Base-by-base conservation (phyloP, 2,888 invertebrate species). In the Hirtodrosophila cameraria region DNA sequence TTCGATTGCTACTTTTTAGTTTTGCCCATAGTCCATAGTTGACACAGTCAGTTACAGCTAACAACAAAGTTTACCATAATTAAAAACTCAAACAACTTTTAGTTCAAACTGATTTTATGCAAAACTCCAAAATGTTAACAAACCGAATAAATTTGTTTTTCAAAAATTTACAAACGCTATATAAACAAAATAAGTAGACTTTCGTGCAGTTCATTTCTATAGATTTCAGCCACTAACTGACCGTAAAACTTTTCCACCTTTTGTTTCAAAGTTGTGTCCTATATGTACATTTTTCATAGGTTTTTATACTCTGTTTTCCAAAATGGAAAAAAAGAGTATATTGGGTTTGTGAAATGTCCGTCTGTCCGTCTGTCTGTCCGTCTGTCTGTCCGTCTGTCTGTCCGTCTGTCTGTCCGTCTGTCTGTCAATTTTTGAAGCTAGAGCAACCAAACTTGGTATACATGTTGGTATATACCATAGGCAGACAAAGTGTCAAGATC, bases 11-110 rank as follows among this genome's bases (percentile, higher is more conserved):
- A 35, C 38, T n/a, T 38, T 35, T 43, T 28, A 38, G 53, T 46
- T 50, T 50, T 11, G 49, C 57, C 49, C 50, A 52, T 20, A 62
- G 59, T 67, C 55, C 57, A 55, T 59, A 49, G 39, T 25, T 39
- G 35, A 43, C 50, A 45, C 50, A 49, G 41, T 50, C 67, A 35
- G 49, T 63, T 67, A 54, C 30, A 54, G 36, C n/a, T 45, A 64
- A 52, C 59, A 54, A 49, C 62, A 57, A 20, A 62, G 62, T 75
- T 66, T 43, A 41, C 25, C 57, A 74, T 81, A 81, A 78, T 80
- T 78, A 80, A 78, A 69, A 79, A 42, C 73, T 45, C 60, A 54
- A 61, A 58, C 31, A 71, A 78, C 54, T 79, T 75, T n/a, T n/a
- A n/a, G n/a, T n/a, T 46, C 18, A 25, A 20, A 20, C 18, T 20